A percentile compares a stretch with the other conserved stretches of the same genome.
These are phyloP conservation scores for Macaca nemestrina DNA, from an alignment of 2,113 vertebrate genomes.

Conservation along the genomic window DNA sequence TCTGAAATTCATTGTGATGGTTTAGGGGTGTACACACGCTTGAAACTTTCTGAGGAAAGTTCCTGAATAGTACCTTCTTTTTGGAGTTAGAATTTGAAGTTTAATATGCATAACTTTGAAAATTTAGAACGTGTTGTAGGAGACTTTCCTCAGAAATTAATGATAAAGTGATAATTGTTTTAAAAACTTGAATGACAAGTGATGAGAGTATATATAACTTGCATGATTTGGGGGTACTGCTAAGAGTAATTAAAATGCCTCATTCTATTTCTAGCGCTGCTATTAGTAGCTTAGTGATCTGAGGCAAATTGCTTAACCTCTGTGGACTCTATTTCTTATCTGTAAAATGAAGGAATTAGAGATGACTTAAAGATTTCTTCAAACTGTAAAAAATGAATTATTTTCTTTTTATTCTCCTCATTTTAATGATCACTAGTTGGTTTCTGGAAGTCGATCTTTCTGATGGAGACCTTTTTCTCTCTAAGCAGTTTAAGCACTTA, in stretches of 20 bases:
- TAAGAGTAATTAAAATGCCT: constrained; percentile 58
- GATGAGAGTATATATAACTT: background rate
- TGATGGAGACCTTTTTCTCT: constrained; percentile 6
- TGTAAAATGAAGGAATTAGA: constrained; percentile 45
- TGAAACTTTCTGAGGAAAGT: background rate
- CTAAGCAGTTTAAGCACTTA: constrained; percentile 22
- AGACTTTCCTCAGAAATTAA: constrained; percentile 42
- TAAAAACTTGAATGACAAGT: constrained; percentile 32
- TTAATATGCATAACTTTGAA: constrained; percentile 36
- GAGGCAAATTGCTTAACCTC: constrained; percentile 44
- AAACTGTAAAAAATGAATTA: constrained; percentile 41
- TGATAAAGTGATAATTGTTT: constrained; percentile 42
- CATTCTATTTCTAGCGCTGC: constrained; percentile 60
- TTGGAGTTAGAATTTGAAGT: constrained; percentile 54
- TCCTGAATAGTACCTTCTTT: constrained; percentile 5
- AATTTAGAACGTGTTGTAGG: constrained; percentile 15
- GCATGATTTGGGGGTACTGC: background rate
- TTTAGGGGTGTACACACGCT: background rate
- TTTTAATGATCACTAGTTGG: constrained; percentile 18
- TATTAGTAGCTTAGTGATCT: constrained; percentile 45
- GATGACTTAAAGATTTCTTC: background rate
- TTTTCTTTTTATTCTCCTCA: background rate
- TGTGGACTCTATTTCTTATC: constrained; percentile 20
- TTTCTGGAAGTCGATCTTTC: constrained; percentile 54
- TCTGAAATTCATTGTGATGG: background rate